Conservation (phyloP, 2,113 vertebrate species). For the Irena cyanogastra region DNA sequence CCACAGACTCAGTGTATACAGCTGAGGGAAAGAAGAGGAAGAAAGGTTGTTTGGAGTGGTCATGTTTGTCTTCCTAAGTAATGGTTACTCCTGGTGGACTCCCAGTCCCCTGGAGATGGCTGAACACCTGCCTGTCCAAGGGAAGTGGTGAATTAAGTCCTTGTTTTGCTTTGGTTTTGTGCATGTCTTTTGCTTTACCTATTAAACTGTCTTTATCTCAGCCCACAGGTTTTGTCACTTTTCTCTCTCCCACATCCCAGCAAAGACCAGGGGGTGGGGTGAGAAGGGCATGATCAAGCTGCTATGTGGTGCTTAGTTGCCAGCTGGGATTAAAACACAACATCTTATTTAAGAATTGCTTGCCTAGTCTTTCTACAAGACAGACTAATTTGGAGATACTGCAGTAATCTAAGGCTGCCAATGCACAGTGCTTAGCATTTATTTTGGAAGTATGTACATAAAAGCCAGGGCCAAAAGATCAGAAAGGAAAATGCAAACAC, state of each 20-base stretch:
- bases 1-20: background rate
- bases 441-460: background rate
- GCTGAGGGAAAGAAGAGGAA: background rate
- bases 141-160: background rate
- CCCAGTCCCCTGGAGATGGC: background rate
- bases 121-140: background rate
- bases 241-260: background rate
- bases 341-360: background rate
- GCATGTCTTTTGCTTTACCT: background rate
- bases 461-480: background rate
- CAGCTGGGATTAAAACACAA: background rate
- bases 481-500: background rate
- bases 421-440: background rate
- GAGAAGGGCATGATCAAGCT: background rate
- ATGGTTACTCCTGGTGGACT: background rate
- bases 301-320: background rate
- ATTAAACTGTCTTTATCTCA: background rate
- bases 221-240: background rate
- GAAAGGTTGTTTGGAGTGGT: background rate
- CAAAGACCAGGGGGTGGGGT: background rate
- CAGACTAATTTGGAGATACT: background rate
- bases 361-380: background rate
- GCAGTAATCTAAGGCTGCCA: background rate
- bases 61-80: background rate
- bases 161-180: background rate